phyloP scores from a whole-genome alignment of 30 jellyfish, hydroid and myxozoan species.

The Aurelia aurita region DNA sequence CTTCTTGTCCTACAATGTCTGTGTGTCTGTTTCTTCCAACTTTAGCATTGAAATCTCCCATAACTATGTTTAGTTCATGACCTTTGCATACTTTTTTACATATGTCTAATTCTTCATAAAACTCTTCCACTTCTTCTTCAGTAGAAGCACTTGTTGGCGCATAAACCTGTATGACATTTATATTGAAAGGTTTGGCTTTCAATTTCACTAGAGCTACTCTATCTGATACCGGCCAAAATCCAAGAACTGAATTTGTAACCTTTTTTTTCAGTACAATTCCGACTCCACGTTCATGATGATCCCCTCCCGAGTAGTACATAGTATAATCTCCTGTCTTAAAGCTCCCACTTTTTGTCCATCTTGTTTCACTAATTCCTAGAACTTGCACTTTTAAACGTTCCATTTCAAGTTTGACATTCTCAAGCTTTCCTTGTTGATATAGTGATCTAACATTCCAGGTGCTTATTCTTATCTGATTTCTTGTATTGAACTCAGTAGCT shows the following conservation, averaged over 20 bases:
- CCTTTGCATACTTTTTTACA: slow-evolving; percentile 27
- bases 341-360: slow-evolving; percentile 11
- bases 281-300: slow-evolving; percentile 8
- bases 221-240: slow-evolving; percentile 38
- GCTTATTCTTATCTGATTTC: slow-evolving; percentile 17
- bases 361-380: slow-evolving; percentile 24
- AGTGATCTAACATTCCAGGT: slow-evolving; percentile 18
- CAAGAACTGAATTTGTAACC: slow-evolving; percentile 29
- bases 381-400: slow-evolving; percentile 19
- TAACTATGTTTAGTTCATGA: slow-evolving; percentile 31
- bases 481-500: slow-evolving; percentile 34
- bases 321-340: slow-evolving; percentile 7
- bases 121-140: slow-evolving; percentile 16
- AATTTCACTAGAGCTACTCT: slow-evolving; percentile 21
- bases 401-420: slow-evolving; percentile 23
- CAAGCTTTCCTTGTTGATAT: slow-evolving; percentile 12
- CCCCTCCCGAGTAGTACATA: slow-evolving; percentile 26
- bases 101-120: slow-evolving; percentile 34
- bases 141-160: slow-evolving; percentile 22
- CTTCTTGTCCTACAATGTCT: slow-evolving; percentile 21
- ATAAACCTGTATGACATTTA: slow-evolving; percentile 20
- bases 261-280: slow-evolving; percentile 25
- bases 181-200: slow-evolving; percentile 34
- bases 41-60: too few relatives aligned
- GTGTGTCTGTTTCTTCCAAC: slow-evolving; percentile 33